Evolutionary conservation across 37 sponge, comb jelly and placozoan species (phyloP).

Genomic region (Axinella damicornis): DNA sequence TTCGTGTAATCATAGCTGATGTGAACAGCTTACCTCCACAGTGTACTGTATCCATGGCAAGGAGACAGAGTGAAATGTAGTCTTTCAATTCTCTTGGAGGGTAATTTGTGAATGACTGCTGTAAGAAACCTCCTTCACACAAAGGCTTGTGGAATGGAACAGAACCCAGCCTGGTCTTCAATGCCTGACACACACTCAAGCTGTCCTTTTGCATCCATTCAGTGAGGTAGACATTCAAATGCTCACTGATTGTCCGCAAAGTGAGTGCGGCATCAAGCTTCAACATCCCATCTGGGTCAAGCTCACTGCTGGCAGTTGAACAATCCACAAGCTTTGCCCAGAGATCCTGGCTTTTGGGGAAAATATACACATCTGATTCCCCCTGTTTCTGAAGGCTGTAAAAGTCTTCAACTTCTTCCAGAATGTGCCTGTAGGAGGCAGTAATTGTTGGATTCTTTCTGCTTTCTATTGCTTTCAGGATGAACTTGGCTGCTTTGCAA

Average conservation of each 20-base stretch:
- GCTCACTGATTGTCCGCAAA: background rate
- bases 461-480: too few relatives aligned
- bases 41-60: background rate
- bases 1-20: background rate
- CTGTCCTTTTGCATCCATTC: constrained; percentile 1
- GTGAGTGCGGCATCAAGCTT: background rate
- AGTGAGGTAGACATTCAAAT: background rate
- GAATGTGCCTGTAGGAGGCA: background rate
- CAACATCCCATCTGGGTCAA: constrained; percentile 31
- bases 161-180: background rate
- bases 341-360: background rate
- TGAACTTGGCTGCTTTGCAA: background rate
- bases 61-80: background rate
- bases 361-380: background rate
- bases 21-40: background rate
- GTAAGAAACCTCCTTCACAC: background rate
- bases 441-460: too few relatives aligned
- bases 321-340: background rate
- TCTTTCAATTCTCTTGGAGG: background rate
- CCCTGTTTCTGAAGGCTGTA: constrained; percentile 4
- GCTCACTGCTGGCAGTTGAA: background rate
- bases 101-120: background rate
- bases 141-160: constrained; percentile 10
- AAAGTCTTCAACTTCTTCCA: constrained; percentile 7
- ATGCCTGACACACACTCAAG: background rate